Evolutionary conservation across 2,797 vertebrate species (phyloP).

Genomic region (Enteromius unitaeniatus): DNA sequence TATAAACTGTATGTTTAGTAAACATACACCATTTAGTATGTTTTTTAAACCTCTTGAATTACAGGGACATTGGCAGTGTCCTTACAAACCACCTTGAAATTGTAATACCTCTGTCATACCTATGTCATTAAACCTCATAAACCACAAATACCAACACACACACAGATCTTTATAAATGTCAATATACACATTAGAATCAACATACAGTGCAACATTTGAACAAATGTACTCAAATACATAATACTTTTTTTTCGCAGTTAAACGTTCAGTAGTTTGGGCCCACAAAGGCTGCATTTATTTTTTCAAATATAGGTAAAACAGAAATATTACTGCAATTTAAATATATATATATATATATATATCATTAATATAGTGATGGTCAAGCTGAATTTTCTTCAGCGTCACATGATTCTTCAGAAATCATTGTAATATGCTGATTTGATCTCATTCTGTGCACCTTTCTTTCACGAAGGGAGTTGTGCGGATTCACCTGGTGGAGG

Average conservation of each 20-base stretch:
- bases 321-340: not conserved
- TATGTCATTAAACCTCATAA: too few relatives aligned
- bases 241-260: not conserved
- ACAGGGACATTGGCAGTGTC: too few relatives aligned
- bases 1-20: too few relatives aligned
- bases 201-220: not conserved
- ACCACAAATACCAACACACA: slow-evolving; percentile 1
- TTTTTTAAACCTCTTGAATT: too few relatives aligned
- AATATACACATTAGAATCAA: not conserved
- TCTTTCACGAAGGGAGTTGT: slow-evolving; percentile 83
- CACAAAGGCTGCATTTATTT: not conserved
- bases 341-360: not conserved
- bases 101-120: too few relatives aligned
- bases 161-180: not conserved
- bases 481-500: slow-evolving; percentile 88
- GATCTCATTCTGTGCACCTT: not conserved
- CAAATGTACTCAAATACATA: not conserved
- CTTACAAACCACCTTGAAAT: too few relatives aligned
- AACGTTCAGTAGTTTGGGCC: not conserved
- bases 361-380: too few relatives aligned
- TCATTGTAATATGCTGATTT: not conserved
- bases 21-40: too few relatives aligned
- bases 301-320: not conserved
- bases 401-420: not conserved
- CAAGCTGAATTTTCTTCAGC: not conserved